These are phyloP conservation scores for Taxidea taxus DNA, from an alignment of 2,113 vertebrate genomes.

Conservation along the genomic window DNA sequence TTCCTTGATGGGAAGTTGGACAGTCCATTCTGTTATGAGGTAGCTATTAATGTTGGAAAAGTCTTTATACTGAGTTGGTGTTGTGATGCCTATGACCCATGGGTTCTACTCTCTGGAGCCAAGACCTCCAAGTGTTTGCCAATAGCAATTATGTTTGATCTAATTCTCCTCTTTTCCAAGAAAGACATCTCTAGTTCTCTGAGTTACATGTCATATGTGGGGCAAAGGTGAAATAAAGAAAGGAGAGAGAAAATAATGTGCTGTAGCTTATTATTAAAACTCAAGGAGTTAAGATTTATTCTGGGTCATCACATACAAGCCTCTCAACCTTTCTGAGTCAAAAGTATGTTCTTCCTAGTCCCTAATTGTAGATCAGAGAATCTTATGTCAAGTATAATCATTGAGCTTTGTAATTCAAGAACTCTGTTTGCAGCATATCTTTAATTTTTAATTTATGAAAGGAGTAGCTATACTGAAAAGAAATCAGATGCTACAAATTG, in stretches of 20 bases:
- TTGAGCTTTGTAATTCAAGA: not conserved
- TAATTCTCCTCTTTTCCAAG: not conserved
- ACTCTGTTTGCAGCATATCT: not conserved
- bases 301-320: not conserved
- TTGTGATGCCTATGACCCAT: not conserved
- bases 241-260: not conserved
- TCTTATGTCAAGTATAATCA: not conserved
- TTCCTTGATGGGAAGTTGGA: not conserved
- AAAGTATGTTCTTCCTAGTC: not conserved
- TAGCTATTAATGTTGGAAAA: not conserved
- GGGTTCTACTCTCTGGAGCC: not conserved
- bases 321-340: not conserved
- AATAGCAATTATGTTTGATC: not conserved
- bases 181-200: not conserved
- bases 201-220: not conserved
- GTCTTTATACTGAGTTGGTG: not conserved
- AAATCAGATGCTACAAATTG: not conserved
- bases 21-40: not conserved
- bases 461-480: not conserved
- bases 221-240: not conserved
- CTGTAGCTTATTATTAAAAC: not conserved
- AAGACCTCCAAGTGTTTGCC: not conserved
- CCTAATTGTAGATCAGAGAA: not conserved
- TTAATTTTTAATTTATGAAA: not conserved
- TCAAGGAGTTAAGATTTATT: not conserved